A percentile compares a stretch with the other conserved stretches of the same genome.
Conservation (phyloP, 2,797 vertebrate genomes). For the Arnoldichthys spilopterus region DNA sequence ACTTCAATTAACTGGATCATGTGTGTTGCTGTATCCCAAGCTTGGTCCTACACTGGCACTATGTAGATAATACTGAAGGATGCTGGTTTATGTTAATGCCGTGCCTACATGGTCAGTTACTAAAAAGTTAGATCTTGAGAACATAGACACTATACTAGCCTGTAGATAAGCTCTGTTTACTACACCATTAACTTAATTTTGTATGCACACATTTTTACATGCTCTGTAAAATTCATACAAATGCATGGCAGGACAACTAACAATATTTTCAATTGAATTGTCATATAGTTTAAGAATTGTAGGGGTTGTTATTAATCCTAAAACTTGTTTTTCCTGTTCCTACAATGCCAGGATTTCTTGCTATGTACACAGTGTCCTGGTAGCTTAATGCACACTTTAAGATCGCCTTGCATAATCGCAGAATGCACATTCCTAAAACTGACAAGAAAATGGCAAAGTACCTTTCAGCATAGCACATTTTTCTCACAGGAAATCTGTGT, state of each 20-base stretch:
- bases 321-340: neutral
- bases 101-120: neutral
- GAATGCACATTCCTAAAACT: neutral
- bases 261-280: neutral
- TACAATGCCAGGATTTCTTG: neutral
- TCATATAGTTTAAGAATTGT: neutral
- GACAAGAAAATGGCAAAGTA: constrained; percentile 11
- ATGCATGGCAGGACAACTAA: neutral
- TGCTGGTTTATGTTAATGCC: neutral
- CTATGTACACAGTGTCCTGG: neutral
- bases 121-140: too few relatives aligned
- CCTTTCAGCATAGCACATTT: constrained; percentile 35
- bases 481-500: neutral
- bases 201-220: neutral
- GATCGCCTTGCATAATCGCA: too few relatives aligned
- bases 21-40: neutral
- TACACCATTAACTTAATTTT: neutral
- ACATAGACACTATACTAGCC: too few relatives aligned
- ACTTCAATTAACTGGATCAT: neutral
- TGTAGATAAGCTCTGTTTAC: constrained; percentile 13
- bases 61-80: constrained; percentile 9
- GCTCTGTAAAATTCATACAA: neutral
- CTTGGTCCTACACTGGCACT: neutral
- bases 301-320: neutral
- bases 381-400: too few relatives aligned